Evolutionary conservation across 2,113 vertebrate species (phyloP).

Genomic region (Scalopus aquaticus): DNA sequence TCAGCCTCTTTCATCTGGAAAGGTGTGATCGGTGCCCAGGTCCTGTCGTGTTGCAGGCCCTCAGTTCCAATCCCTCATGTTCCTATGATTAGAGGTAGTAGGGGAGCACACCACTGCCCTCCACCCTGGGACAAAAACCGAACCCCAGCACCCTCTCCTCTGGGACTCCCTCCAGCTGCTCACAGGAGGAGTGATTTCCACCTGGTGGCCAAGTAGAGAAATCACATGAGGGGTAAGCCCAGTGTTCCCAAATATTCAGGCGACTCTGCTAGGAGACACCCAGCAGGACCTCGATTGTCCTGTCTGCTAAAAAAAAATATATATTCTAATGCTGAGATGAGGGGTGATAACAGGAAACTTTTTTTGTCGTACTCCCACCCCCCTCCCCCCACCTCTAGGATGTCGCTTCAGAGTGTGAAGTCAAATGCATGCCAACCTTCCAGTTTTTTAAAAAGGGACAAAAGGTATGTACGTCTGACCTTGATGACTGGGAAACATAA

Average conservation of each 20-base stretch:
- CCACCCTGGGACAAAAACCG: neutral
- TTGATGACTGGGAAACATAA: neutral
- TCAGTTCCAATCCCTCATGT: neutral
- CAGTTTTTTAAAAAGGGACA: conserved; percentile 89
- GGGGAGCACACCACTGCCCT: neutral
- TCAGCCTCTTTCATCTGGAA: neutral
- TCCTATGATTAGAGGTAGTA: neutral
- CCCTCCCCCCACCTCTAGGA: conserved; percentile 86
- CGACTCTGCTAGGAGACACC: neutral
- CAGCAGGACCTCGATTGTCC: too few species aligned
- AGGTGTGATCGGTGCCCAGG: neutral
- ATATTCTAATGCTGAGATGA: neutral
- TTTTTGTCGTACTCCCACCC: too few species aligned
- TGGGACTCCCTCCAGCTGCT: neutral
- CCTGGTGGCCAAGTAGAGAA: neutral
- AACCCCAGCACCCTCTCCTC: neutral
- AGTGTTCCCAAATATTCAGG: neutral
- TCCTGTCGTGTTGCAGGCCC: neutral
- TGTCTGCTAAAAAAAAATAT: neutral
- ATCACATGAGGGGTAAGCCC: neutral
- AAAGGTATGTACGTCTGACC: conserved; percentile 84
- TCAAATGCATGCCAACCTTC: conserved; percentile 96
- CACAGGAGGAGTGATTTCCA: neutral
- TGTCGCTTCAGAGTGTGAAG: conserved; percentile 83
- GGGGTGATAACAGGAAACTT: accelerated